These are phyloP conservation scores for Petaurus breviceps DNA, from an alignment of 2,113 vertebrate species.

Conservation along the genomic window DNA sequence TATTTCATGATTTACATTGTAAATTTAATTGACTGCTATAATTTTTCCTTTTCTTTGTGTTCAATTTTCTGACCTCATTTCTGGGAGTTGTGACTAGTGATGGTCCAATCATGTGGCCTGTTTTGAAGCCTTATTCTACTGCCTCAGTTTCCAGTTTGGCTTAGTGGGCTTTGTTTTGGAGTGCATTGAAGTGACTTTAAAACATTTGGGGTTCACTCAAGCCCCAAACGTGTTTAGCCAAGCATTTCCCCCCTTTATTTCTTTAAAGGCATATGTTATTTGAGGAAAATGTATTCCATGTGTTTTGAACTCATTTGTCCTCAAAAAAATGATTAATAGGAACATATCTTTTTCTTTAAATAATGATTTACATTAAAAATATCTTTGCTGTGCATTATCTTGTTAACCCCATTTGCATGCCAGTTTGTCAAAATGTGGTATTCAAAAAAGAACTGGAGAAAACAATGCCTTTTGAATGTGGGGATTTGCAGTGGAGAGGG, in stretches of 20 bases:
- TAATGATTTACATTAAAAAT: conserved; percentile 54
- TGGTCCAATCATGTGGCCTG: neutral
- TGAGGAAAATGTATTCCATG: conserved; percentile 53
- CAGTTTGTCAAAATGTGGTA: conserved; percentile 24
- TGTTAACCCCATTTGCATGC: conserved; percentile 34
- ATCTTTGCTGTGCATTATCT: conserved; percentile 1
- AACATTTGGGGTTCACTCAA: neutral
- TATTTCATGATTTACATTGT: neutral
- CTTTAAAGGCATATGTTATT: conserved; percentile 29
- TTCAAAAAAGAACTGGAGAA: neutral
- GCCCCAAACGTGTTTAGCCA: neutral
- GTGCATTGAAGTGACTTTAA: conserved; percentile 25
- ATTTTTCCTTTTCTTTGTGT: conserved; percentile 11
- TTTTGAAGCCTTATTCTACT: neutral
- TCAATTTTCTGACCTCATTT: conserved; percentile 35
- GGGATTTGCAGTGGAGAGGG: too few species aligned
- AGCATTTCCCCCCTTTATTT: conserved; percentile 17
- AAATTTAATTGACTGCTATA: conserved; percentile 23
- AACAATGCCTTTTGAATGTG: conserved; percentile 20
- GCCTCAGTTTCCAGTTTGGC: neutral
- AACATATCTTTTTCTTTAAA: conserved; percentile 44
- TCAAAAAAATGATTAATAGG: conserved; percentile 56
- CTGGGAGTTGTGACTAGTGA: neutral
- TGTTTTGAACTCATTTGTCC: conserved; percentile 48
- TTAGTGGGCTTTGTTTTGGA: conserved; percentile 30